These are phyloP conservation scores for Eupithecia inturbata DNA, from an alignment of 2,888 invertebrate species.

Conservation along the genomic window DNA sequence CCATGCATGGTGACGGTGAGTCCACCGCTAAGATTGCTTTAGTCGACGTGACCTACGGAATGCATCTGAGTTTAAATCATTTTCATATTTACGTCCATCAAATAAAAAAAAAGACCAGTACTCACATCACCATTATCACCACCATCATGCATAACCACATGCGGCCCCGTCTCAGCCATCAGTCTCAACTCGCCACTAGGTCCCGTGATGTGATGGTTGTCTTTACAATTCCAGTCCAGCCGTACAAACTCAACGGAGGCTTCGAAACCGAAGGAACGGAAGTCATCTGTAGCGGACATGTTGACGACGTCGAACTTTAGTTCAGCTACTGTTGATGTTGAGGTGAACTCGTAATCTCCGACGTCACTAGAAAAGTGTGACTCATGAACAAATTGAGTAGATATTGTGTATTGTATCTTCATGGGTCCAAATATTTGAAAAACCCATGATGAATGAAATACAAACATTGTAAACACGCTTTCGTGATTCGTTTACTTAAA, in stretches of 20 bases:
- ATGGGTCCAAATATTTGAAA: background rate
- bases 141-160: slow-evolving; percentile 10
- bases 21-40: no score
- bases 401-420: background rate
- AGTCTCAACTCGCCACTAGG: slow-evolving; percentile 91
- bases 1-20: no score
- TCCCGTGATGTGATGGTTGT: slow-evolving; percentile 88
- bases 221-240: slow-evolving; percentile 87
- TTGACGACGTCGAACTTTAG: slow-evolving; percentile 91
- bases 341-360: slow-evolving; percentile 88
- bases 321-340: slow-evolving; percentile 90
- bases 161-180: background rate
- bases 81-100: background rate
- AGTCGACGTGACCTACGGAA: no score
- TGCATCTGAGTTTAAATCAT: no score
- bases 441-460: background rate
- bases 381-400: background rate
- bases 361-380: slow-evolving; percentile 64
- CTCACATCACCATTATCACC: background rate
- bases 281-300: slow-evolving; percentile 94
- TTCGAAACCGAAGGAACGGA: slow-evolving; percentile 92
- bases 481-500: background rate
- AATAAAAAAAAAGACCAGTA: background rate
- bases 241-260: slow-evolving; percentile 92
- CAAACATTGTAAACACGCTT: background rate